Base-by-base conservation (phyloP, 1,140 invertebrate genomes). In the Drosophila miranda region DNA sequence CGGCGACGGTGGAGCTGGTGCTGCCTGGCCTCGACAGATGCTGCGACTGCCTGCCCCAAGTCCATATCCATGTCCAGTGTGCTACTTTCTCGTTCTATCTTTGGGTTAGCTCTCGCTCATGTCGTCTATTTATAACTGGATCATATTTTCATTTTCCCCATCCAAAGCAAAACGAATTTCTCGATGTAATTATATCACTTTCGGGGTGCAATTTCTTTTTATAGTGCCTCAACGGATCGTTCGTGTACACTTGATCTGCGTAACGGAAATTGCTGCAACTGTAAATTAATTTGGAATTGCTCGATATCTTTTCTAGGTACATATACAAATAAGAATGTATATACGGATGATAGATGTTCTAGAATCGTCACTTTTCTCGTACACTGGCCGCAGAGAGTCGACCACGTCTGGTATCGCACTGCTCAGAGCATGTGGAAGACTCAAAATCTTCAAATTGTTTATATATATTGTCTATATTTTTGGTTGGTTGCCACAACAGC, bases 111-210 rank as follows among this genome's bases (percentile, higher is more conserved):
- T 52, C 54, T 75, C 50, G 43, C 59, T 68, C 63, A 71, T 50
- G 60, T 56, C 60, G 51, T 72, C 82, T 87, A 88, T 88, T 87
- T 88, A 56, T 86, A 84, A 57, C 81, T 23, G 19, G 42, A 57
- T 86, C 74, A 81, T 86, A 87, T 81, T 86, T 66, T 55, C 21
- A 23, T 13, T 56, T 42, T 48, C 21, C 34, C 41, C 43, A 48
- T 21, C 16, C 44, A 52, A 66, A 66, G 60, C 71, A 78, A 75
- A 79, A 79, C 71, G 48, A 53, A 57, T 72, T 56, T 64, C 57
- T 23, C 45, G 19, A 21, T 59, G 62, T 73, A 86, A 87, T 84
- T 86, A 84, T 84, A 86, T 86, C 78, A 86, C 74, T 58, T 82
- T 82, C 13, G 51, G 30, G 19, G 26, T 66, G 63, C 70, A 69